Base-by-base conservation (phyloP, 1,140 invertebrate genomes). In the Mya arenaria region DNA sequence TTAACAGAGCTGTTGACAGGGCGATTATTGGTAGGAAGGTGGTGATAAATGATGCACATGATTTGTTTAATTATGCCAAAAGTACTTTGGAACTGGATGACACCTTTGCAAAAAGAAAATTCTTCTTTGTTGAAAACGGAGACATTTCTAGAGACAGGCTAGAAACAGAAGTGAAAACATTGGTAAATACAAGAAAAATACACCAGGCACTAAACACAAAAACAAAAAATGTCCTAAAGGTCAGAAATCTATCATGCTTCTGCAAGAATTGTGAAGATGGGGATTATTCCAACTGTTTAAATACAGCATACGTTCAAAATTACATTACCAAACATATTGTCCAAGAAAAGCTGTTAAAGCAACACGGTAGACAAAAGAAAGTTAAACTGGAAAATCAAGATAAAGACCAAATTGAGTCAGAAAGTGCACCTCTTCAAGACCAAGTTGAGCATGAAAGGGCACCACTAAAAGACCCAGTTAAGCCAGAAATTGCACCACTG, bases 41-140 rank as follows among this genome's bases (percentile, higher is more conserved):
- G 10, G 30, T 65, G 5, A 65, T 65, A 17, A 65, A 65, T 36
- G 30, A 10, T 32, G 10, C 62, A 65, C 17, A 65, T 5, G 62
- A 65, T 65, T 65, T 65, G 28, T 65, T 23, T 32, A 32, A 30
- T 6, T 65, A 15, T 65, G 19, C 17, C 30, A 65, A 32, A 30
- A 30, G 30, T 6, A 65, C 30, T 65, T 65, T 65, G 28, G 62
- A 15, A 65, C 8, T 32, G 6, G 30, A 65, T 32, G 10, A 10
- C 10, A 10, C 30, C 5, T 65, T 65, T 15, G 17, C 62, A 4
- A 65, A 65, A 65, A 65, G 62, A 65, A 65, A 17, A 65, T 65
- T 65, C 30, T 30, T 23, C 28, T 65, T 65, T 32, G 62, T 10
- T 6, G 30, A 32, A 65, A 30, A 30, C 8, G 30, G 30, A 6